A percentile compares a stretch with the other conserved stretches of the same genome.
Conservation (phyloP, 2,888 invertebrate species). For the Clostera curtula region DNA sequence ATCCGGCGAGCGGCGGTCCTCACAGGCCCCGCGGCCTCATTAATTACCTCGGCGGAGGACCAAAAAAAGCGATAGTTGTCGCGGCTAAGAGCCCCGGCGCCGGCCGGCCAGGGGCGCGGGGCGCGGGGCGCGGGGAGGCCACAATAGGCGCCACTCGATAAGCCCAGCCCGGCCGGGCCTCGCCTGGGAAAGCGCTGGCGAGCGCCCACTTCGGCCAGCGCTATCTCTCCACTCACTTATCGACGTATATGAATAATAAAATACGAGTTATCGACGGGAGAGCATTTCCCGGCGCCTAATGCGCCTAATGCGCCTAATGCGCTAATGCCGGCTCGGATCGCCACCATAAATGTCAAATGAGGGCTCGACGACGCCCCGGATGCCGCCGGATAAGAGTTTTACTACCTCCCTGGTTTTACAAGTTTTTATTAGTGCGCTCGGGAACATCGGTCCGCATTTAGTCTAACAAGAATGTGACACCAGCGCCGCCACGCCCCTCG, state of each 20-base stretch:
- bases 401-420: slow-evolving; percentile 18
- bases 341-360: slow-evolving; percentile 19
- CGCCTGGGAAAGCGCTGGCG: slow-evolving; percentile 1
- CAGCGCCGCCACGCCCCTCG: not conserved
- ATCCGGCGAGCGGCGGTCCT: slow-evolving; percentile 24
- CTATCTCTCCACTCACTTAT: slow-evolving; percentile 28
- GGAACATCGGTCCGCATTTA: slow-evolving; percentile 21
- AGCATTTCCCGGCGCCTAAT: slow-evolving; percentile 4
- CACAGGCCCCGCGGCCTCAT: slow-evolving; percentile 50
- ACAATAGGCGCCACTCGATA: slow-evolving; percentile 49
- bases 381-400: slow-evolving; percentile 13
- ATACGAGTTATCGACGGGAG: slow-evolving; percentile 26
- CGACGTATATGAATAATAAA: slow-evolving; percentile 36
- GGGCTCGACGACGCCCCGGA: slow-evolving; percentile 8
- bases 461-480: slow-evolving; percentile 10
- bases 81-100: slow-evolving; percentile 64
- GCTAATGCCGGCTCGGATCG: slow-evolving; percentile 14
- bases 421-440: slow-evolving; percentile 14
- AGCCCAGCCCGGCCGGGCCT: slow-evolving; percentile 16
- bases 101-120: slow-evolving; percentile 23
- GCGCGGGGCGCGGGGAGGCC: slow-evolving; percentile 16
- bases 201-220: slow-evolving; percentile 24
- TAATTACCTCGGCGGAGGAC: slow-evolving; percentile 55
- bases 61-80: slow-evolving; percentile 61
- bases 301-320: slow-evolving; percentile 12